phyloP scores from a whole-genome alignment of 2,888 invertebrate species.

The Folsomia manolachei region DNA sequence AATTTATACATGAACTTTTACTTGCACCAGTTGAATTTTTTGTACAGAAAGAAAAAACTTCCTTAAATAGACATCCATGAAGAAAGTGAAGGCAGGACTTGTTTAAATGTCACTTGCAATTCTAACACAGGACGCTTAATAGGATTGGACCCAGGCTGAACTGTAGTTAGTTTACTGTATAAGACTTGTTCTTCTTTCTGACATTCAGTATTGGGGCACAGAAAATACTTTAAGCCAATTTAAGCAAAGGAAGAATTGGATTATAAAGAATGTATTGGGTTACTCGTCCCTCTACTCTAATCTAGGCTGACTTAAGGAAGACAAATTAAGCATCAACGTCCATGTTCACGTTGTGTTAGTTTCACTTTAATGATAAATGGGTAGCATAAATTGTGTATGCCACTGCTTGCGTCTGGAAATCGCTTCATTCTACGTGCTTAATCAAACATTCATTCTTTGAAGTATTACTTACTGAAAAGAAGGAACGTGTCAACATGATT shows the following conservation, averaged over 20 bases:
- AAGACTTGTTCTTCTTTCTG: no score
- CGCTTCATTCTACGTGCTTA: background rate
- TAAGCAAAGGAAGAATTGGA: slow-evolving; percentile 1
- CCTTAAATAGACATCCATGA: no score
- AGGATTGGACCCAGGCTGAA: no score
- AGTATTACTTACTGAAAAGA: background rate
- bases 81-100: background rate
- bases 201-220: background rate
- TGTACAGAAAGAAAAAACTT: no score
- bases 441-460: background rate
- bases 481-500: no score
- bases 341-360: background rate
- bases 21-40: no score
- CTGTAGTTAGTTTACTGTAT: no score
- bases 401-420: no score
- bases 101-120: slow-evolving; percentile 2
- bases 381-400: background rate
- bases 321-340: background rate
- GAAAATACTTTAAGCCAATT: background rate
- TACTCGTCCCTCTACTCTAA: no score
- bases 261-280: background rate
- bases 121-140: background rate
- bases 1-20: no score
- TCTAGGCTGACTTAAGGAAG: background rate
- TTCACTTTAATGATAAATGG: background rate